phyloP scores from a whole-genome alignment of 2,888 invertebrate species.

The Pimpla rufipes region DNA sequence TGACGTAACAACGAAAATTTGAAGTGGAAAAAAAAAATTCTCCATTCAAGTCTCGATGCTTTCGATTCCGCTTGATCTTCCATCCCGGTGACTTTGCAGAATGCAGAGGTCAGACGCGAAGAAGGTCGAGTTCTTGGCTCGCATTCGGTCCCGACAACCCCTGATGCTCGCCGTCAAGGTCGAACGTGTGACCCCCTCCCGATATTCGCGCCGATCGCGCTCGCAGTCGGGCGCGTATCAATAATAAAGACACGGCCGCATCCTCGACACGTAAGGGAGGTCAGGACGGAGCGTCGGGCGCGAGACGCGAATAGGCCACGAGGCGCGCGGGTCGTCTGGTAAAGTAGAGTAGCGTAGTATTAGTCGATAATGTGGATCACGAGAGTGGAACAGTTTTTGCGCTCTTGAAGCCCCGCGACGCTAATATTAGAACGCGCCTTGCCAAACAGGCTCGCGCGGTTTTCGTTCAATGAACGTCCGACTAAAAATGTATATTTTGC shows the following conservation, averaged over 20 bases:
- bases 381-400: slow-evolving; percentile 77
- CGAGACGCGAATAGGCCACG: not conserved
- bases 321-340: slow-evolving; percentile 34
- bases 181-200: slow-evolving; percentile 40
- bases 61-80: too few species aligned
- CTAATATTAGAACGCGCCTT: slow-evolving; percentile 76
- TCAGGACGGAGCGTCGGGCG: slow-evolving; percentile 29
- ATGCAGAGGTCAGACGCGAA: slow-evolving; percentile 45
- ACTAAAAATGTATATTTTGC: slow-evolving; percentile 45
- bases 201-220: not conserved
- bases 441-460: slow-evolving; percentile 68
- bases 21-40: too few species aligned
- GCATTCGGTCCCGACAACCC: slow-evolving; percentile 19
- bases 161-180: slow-evolving; percentile 42
- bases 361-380: slow-evolving; percentile 77
- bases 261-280: slow-evolving; percentile 29
- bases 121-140: slow-evolving; percentile 63
- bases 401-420: slow-evolving; percentile 75
- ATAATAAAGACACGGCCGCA: not conserved
- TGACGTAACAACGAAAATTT: too few species aligned
- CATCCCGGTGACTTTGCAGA: slow-evolving; percentile 23
- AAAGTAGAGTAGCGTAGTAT: slow-evolving; percentile 38
- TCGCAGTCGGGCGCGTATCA: slow-evolving; percentile 1
- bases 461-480: slow-evolving; percentile 58
- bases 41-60: too few species aligned